Percentiles rank a stretch among this genome's conserved stretches.
phyloP scores from a whole-genome alignment of 2,888 invertebrate genomes.

The Calameuta filiformis region DNA sequence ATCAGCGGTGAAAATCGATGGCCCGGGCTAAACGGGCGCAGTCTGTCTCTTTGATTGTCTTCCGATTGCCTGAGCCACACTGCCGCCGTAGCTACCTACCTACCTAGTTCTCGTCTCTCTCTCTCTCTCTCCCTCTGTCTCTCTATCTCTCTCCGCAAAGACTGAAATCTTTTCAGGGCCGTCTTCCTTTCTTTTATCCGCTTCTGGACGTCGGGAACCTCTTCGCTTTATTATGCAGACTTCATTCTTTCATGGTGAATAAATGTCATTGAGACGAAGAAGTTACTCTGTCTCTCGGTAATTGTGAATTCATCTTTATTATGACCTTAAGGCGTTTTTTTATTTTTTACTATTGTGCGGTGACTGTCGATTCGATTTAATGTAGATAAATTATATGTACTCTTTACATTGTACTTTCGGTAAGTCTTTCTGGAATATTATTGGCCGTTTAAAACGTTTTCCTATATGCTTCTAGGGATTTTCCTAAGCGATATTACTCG shows the following conservation, averaged over 20 bases:
- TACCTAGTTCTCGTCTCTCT: background rate
- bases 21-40: slow-evolving; percentile 11
- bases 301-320: background rate
- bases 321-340: background rate
- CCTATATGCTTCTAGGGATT: background rate
- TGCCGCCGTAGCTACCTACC: background rate
- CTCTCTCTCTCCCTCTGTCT: background rate
- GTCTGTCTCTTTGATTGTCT: slow-evolving; percentile 22
- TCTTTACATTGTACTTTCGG: background rate
- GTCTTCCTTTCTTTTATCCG: background rate
- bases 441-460: background rate
- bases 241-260: background rate
- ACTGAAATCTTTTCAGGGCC: background rate
- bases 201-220: background rate
- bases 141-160: background rate
- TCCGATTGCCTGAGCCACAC: slow-evolving; percentile 16
- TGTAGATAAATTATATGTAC: background rate
- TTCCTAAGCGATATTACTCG: background rate
- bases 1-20: slow-evolving; percentile 16
- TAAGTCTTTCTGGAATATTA: background rate
- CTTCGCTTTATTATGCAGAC: background rate
- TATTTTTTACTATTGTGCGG: background rate
- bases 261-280: background rate
- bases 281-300: background rate
- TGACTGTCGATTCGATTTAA: background rate